Evolutionary conservation across 2,888 invertebrate genomes (phyloP), one percentile per base, ranked within the genome.

Genomic region (Monopis laevigella): DNA sequence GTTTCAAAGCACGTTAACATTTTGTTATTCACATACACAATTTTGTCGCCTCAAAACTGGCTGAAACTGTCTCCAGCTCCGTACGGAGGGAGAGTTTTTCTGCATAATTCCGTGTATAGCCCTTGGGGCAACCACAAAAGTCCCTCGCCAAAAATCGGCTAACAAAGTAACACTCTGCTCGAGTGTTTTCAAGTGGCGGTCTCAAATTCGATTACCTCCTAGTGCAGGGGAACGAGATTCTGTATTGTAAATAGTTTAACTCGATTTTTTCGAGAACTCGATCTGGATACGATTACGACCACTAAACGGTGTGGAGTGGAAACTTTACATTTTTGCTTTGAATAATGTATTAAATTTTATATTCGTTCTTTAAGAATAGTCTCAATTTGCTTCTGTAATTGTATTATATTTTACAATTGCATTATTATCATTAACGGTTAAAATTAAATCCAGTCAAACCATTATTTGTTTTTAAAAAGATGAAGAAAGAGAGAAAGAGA

Each of bases 91-190:
- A 7, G 36, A 21, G 16, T 16, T 36, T 55, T 63, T 65, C 62
- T 68, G 68, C 71, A 72, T 72, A 71, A 70, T 68, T 58, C 51
- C 12, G 5, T 47, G 50, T 44, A 46, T 50, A 24, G 26, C 43
- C 56, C 59, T 51, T 51, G 55, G 48, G 59, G 48, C 47, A 40
- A 49, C 52, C 43, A 43, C 47, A 45, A 38, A 39, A 26, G 18
- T 40, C 40, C 55, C 58, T 52, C 59, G 59, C 69, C n/a, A 66
- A 72, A 71, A 72, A 70, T 69, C 66, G 63, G 62, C 71, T 71
- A 75, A 77, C 75, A 74, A 74, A 64, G 75, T 74, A 74, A 72
- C 75, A 68, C 73, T 73, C 53, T 54, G 56, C 62, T 69, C 59
- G 60, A 71, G 72, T 69, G 70, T 58, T 61, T 53, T 59, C 68